Percentiles rank a stretch among this genome's conserved stretches.
phyloP scores from a whole-genome alignment of 2,113 vertebrate genomes.

The Solea senegalensis region DNA sequence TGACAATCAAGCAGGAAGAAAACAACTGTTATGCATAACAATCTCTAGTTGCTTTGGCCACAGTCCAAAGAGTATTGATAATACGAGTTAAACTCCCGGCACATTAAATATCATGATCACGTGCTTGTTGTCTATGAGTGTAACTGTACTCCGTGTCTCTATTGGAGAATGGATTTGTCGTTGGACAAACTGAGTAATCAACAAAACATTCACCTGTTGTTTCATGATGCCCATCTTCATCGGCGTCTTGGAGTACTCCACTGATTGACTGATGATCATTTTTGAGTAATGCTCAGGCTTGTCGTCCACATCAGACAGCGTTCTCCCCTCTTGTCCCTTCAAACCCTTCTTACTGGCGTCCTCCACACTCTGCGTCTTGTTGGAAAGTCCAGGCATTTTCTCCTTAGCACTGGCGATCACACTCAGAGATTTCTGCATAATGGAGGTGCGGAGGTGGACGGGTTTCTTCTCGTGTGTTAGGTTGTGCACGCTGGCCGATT shows the following conservation, averaged over 20 bases:
- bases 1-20: conserved; percentile 8
- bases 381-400: conserved; percentile 90
- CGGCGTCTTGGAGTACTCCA: conserved; percentile 88
- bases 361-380: conserved; percentile 86
- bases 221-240: conserved; percentile 97
- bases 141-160: too few relatives aligned
- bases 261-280: conserved; percentile 86
- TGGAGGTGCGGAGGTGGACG: conserved; percentile 89
- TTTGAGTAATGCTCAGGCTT: conserved; percentile 84
- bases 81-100: too few relatives aligned
- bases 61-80: not conserved
- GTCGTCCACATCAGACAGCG: conserved; percentile 85
- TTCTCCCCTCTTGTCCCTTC: conserved; percentile 84
- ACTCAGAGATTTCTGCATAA: conserved; percentile 97
- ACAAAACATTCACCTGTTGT: conserved; percentile 79
- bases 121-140: too few relatives aligned
- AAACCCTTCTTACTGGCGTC: conserved; percentile 82
- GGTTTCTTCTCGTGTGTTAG: conserved; percentile 94
- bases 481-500: conserved; percentile 96
- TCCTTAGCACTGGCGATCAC: conserved; percentile 97
- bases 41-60: not conserved
- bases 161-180: too few relatives aligned
- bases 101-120: too few relatives aligned
- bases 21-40: not conserved
- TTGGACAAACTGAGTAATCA: too few relatives aligned